Evolutionary conservation across 2,113 vertebrate species (phyloP).

Genomic region (Charadrius vociferus): DNA sequence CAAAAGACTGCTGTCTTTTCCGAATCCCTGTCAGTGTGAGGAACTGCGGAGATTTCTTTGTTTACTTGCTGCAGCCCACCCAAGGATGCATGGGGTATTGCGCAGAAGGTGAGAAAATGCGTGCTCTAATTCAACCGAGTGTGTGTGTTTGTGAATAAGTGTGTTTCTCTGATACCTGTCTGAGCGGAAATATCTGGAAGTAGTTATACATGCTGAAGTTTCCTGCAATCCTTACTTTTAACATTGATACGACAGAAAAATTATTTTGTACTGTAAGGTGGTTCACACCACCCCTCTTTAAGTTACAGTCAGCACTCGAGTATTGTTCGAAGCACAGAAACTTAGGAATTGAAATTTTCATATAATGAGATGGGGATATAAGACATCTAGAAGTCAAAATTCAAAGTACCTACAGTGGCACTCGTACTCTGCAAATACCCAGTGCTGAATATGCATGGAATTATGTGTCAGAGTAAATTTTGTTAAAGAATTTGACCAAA

Average conservation of each 20-base stretch:
- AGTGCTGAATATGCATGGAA: neutral
- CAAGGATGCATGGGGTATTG: slow-evolving; percentile 94
- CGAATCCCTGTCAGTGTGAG: slow-evolving; percentile 88
- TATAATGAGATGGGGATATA: neutral
- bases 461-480: neutral
- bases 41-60: slow-evolving; percentile 87
- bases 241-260: neutral
- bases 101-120: slow-evolving; percentile 80
- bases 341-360: neutral
- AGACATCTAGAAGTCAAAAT: neutral
- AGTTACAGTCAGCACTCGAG: neutral
- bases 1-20: slow-evolving; percentile 89
- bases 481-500: neutral
- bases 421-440: neutral
- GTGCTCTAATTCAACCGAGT: neutral
- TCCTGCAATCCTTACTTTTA: neutral
- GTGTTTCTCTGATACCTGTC: neutral
- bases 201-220: neutral
- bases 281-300: neutral
- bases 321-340: neutral
- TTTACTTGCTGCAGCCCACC: slow-evolving; percentile 90
- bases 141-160: neutral
- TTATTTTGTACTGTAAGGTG: neutral
- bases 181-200: neutral
- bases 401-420: neutral